Evolutionary conservation across 2,888 invertebrate species (phyloP).

Genomic region (Salpingus planirostris): DNA sequence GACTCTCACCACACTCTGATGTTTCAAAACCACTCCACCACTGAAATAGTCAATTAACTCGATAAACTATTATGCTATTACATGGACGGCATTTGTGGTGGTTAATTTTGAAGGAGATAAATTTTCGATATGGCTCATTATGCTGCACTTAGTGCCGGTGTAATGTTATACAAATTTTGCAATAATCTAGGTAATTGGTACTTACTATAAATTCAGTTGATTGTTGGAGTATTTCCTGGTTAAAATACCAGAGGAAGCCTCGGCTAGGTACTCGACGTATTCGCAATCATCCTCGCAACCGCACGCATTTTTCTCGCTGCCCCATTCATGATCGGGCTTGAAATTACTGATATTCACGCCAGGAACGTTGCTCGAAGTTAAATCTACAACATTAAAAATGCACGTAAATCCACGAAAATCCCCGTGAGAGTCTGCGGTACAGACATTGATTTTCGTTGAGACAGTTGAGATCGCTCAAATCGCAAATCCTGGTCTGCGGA

Average conservation of each 20-base stretch:
- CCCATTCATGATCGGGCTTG: constrained; percentile 7
- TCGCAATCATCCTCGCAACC: constrained; percentile 57
- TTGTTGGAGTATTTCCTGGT: constrained; percentile 18
- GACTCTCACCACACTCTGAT: constrained; percentile 53
- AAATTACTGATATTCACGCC: constrained; percentile 25
- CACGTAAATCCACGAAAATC: too few species aligned
- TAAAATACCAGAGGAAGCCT: constrained; percentile 46
- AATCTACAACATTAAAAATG: too few species aligned
- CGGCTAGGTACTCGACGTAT: constrained; percentile 51
- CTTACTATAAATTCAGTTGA: constrained; percentile 21
- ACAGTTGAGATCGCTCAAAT: constrained; percentile 46
- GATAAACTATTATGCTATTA: too few species aligned
- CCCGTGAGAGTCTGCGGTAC: too few species aligned
- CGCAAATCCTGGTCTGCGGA: constrained; percentile 36
- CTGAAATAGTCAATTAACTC: too few species aligned
- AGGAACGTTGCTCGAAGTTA: constrained; percentile 43
- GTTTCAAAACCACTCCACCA: constrained; percentile 37
- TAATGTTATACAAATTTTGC: too few species aligned
- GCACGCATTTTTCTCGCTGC: constrained; percentile 30
- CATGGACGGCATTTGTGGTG: too few species aligned
- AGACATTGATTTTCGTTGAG: constrained; percentile 39
- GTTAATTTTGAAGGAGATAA: too few species aligned
- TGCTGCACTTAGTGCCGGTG: too few species aligned
- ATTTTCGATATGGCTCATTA: too few species aligned
- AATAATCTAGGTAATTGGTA: too few species aligned